These are phyloP conservation scores for Porites lobata DNA, from an alignment of 92 coral and sea anemone species.

Conservation along the genomic window DNA sequence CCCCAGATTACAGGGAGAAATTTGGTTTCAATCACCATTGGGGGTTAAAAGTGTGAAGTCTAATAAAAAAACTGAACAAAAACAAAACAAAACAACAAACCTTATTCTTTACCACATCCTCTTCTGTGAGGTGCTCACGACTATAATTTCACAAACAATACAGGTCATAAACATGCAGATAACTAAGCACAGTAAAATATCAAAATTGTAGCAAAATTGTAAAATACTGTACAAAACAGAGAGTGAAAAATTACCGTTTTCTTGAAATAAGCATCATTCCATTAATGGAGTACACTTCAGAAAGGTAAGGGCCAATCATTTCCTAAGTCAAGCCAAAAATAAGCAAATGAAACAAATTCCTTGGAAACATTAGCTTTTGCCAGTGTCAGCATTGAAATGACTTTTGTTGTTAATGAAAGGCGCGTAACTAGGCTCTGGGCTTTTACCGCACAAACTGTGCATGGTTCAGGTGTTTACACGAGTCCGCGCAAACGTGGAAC, in stretches of 20 bases:
- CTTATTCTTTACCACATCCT: conserved; percentile 96
- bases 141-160: conserved; percentile 38
- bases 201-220: no score
- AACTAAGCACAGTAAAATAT: no score
- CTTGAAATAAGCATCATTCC: conserved; percentile 93
- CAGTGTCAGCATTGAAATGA: not conserved
- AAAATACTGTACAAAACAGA: not conserved
- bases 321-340: conserved; percentile 66
- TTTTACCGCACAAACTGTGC: no score
- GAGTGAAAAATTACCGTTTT: conserved; percentile 73
- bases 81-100: conserved; percentile 48
- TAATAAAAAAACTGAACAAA: not conserved
- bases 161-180: not conserved
- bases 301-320: conserved; percentile 92
- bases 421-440: no score
- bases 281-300: conserved; percentile 92
- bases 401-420: no score
- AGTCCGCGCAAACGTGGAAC: no score
- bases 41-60: not conserved
- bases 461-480: no score
- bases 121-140: conserved; percentile 94
- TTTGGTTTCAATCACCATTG: no score
- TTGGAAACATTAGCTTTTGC: not conserved
- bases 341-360: not conserved
- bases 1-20: no score